Evolutionary conservation across 1,140 invertebrate species (phyloP).

Genomic region (Calephelis nemesis): DNA sequence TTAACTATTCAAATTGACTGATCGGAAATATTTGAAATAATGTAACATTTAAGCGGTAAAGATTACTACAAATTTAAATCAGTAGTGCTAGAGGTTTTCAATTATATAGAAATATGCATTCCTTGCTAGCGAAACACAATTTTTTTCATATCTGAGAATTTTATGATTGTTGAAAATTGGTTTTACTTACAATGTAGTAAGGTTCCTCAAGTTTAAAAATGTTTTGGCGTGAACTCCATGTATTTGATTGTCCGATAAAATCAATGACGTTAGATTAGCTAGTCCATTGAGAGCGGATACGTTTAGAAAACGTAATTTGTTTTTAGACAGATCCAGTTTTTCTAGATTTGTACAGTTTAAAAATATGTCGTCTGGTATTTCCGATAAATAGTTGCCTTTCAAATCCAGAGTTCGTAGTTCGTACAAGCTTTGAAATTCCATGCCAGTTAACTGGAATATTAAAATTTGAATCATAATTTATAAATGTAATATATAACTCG

Average conservation of each 20-base stretch:
- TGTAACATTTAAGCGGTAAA: too few relatives aligned
- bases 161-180: too few relatives aligned
- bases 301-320: constrained; percentile 78
- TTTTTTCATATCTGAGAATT: too few relatives aligned
- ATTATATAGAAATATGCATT: too few relatives aligned
- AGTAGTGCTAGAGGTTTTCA: too few relatives aligned
- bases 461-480: too few relatives aligned
- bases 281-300: constrained; percentile 63
- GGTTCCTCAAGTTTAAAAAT: constrained; percentile 68
- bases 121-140: too few relatives aligned
- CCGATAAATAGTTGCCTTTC: constrained; percentile 76
- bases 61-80: too few relatives aligned
- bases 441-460: constrained; percentile 60
- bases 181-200: constrained; percentile 70
- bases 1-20: too few relatives aligned
- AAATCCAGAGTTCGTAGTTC: constrained; percentile 64
- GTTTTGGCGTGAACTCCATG: constrained; percentile 72
- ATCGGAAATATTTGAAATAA: too few relatives aligned
- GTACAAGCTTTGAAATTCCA: constrained; percentile 63
- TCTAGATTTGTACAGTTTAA: constrained; percentile 76
- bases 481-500: too few relatives aligned
- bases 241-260: constrained; percentile 69
- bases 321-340: constrained; percentile 81
- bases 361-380: constrained; percentile 80
- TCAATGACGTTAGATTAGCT: constrained; percentile 61